phyloP scores from a whole-genome alignment of 2,888 invertebrate genomes.

The Drosophila testacea region DNA sequence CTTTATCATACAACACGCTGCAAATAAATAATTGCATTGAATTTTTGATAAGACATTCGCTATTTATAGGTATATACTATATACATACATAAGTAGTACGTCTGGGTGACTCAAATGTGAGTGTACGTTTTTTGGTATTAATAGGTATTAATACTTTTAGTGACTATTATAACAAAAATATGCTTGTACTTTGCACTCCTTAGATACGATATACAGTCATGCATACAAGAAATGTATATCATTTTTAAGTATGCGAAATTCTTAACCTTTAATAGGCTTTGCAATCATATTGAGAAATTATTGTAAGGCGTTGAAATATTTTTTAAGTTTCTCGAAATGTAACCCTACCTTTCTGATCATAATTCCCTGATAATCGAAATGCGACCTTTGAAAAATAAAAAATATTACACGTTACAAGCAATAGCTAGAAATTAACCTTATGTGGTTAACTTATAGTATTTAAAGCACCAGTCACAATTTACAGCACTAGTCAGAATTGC shows the following conservation, averaged over 20 bases:
- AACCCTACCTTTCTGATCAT: too few relatives aligned
- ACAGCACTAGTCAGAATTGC: too few relatives aligned
- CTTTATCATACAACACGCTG: slow-evolving; percentile 12
- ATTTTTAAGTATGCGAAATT: slow-evolving; percentile 6
- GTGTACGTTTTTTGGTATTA: background rate
- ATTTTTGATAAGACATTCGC: slow-evolving; percentile 22
- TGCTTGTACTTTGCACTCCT: slow-evolving; percentile 8
- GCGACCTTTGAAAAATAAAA: too few relatives aligned
- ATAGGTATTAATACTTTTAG: background rate
- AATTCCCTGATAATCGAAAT: too few relatives aligned
- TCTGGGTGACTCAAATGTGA: slow-evolving; percentile 2
- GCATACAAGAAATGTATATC: background rate
- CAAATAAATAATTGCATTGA: slow-evolving; percentile 12
- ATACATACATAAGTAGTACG: background rate
- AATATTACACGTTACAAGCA: too few relatives aligned
- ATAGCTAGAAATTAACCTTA: too few relatives aligned
- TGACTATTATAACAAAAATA: slow-evolving; percentile 8
- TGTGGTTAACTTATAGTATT: too few relatives aligned
- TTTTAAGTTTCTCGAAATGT: too few relatives aligned
- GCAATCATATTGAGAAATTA: too few relatives aligned
- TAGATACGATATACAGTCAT: background rate
- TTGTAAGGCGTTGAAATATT: too few relatives aligned
- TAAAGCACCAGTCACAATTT: too few relatives aligned
- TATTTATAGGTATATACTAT: slow-evolving; percentile 9
- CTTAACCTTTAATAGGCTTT: background rate